Conservation (phyloP, 1,140 invertebrate genomes). For the Drosophila repletoides region DNA sequence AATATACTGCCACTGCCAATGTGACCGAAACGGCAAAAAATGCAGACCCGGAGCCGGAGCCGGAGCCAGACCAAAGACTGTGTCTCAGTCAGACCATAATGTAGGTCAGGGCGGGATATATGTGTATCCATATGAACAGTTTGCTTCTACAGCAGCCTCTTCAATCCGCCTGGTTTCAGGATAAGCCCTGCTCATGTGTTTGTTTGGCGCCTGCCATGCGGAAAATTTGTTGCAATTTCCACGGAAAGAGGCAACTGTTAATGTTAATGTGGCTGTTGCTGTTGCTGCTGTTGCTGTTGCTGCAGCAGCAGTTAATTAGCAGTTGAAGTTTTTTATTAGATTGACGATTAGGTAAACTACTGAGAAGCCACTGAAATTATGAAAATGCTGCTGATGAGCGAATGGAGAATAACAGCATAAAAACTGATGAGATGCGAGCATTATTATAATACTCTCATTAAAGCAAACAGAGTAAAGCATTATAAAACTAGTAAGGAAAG, state of each 20-base stretch:
- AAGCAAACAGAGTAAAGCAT: too few species aligned
- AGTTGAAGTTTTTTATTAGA: constrained; percentile 33
- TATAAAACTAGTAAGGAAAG: too few species aligned
- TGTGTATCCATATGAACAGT: too few species aligned
- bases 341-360: constrained; percentile 26
- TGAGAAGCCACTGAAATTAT: neutral
- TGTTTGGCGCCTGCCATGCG: constrained; percentile 34
- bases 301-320: constrained; percentile 40
- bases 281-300: neutral
- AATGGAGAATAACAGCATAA: neutral
- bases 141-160: constrained; percentile 10
- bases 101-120: constrained; percentile 59
- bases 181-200: constrained; percentile 41
- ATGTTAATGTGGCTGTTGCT: constrained; percentile 2
- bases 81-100: constrained; percentile 33
- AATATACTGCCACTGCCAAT: constrained; percentile 3
- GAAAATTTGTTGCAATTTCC: constrained; percentile 50
- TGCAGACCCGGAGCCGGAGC: constrained; percentile 2
- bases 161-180: neutral
- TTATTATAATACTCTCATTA: too few species aligned
- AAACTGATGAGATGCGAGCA: neutral
- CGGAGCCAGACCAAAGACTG: constrained; percentile 4
- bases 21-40: constrained; percentile 12
- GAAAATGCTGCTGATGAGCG: constrained; percentile 9
- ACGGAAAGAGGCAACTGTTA: constrained; percentile 20